Evolutionary conservation across 2,113 vertebrate species (phyloP), one percentile per base, ranked within the genome.

Genomic region (Melanostigma gelatinosum): DNA sequence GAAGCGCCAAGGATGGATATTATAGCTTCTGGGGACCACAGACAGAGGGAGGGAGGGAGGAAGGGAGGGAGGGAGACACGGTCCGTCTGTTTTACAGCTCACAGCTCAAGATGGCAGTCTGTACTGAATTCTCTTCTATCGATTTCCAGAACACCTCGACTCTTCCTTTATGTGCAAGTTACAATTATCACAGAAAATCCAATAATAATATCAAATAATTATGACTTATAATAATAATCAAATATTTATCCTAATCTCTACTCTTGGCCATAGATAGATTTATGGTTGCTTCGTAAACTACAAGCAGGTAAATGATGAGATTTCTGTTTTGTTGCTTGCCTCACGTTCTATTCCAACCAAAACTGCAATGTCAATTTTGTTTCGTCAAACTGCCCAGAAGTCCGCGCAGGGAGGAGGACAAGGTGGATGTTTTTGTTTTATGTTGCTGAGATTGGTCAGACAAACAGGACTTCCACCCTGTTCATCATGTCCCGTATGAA

Each of bases 1-100:
- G 95, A 97, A 95, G 95, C 95, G 90, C 95, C 95, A 94, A 94
- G 95, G 94, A 95, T 96, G 95, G 95, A 94, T 96, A 96, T 97
- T 95, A 95, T 93, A 96, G 95, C 96, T 96, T 94, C 94, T 92
- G 91, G 94, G 95, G 93, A 95, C 96, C 94, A 95, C 67, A 80
- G 95, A 95, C 95, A 95, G 91, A 69, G 64, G 24, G 61, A 32
- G 63, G 24, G 24, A 24, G 24, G 24, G 24, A 6, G 78, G 12
- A n/a, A 38, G 62, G 6, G 62, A 16, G 44, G 24, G 27, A 18
- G 50, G 10, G 29, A 55, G 70, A 69, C 91, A 94, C 94, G 90
- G 70, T 91, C 92, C 94, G 92, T 96, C 95, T 96, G 75, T 95
- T 97, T 96, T 94, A 94, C 90, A 95, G 94, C 93, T 84, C 64